A percentile compares a stretch with the other conserved stretches of the same genome.
Evolutionary conservation across 1,140 invertebrate genomes (phyloP).

Genomic region (Penaeus japonicus): DNA sequence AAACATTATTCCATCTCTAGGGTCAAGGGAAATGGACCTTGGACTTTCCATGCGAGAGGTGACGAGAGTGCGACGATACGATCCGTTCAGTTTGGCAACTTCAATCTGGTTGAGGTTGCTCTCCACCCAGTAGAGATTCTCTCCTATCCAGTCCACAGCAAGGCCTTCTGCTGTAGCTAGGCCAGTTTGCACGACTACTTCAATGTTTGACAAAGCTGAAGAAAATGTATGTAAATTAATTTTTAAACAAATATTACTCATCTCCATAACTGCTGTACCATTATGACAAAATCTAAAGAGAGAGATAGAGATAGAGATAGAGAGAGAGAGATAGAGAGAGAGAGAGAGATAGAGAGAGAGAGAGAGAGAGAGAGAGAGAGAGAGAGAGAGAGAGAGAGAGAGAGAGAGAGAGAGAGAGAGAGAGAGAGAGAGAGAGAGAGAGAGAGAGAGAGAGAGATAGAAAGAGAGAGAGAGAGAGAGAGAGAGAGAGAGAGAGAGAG

Average conservation of each 20-base stretch:
- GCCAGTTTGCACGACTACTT: slow-evolving; percentile 83
- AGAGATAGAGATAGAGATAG: no score
- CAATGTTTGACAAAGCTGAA: slow-evolving; percentile 78
- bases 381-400: neutral
- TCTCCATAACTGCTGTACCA: neutral
- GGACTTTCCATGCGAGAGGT: slow-evolving; percentile 87
- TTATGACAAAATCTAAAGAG: neutral
- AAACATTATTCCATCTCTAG: slow-evolving; percentile 75
- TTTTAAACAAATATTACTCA: neutral
- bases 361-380: no score
- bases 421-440: no score
- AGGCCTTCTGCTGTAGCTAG: slow-evolving; percentile 84
- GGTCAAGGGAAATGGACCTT: slow-evolving; percentile 85
- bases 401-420: neutral
- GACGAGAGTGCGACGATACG: slow-evolving; percentile 79
- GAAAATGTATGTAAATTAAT: slow-evolving; percentile 40
- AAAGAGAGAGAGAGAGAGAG: slow-evolving; percentile 18
- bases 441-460: no score
- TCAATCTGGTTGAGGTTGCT: slow-evolving; percentile 89
- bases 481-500: no score
- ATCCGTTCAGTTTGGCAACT: slow-evolving; percentile 83
- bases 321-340: neutral
- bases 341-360: neutral
- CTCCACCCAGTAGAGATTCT: slow-evolving; percentile 85
- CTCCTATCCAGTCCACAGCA: slow-evolving; percentile 85